Conservation (phyloP, 1,140 invertebrate species). For the Calephelis virginiensis region DNA sequence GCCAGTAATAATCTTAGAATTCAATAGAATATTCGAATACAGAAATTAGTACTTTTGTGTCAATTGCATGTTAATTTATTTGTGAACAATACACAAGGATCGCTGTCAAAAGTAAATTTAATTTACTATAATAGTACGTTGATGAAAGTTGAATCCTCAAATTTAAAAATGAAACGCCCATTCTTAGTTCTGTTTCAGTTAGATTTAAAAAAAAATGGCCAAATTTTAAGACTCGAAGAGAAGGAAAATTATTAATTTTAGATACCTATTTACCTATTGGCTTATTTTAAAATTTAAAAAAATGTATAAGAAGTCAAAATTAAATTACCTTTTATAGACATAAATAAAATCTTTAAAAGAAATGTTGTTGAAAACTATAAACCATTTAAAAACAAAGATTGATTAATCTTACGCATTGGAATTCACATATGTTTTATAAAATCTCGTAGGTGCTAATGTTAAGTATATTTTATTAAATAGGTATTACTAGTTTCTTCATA, state of each 20-base stretch:
- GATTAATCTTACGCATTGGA: neutral
- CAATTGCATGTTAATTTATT: slow-evolving; percentile 1
- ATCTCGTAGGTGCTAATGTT: neutral
- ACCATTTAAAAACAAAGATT: too few species aligned
- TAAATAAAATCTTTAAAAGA: too few species aligned
- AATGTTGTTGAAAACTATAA: too few species aligned
- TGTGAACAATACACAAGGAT: neutral
- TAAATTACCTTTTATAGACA: too few species aligned
- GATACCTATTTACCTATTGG: too few species aligned
- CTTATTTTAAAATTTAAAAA: too few species aligned
- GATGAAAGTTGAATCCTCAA: neutral
- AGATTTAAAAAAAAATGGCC: neutral
- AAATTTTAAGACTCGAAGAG: too few species aligned
- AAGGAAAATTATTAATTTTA: too few species aligned
- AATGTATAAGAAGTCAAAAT: too few species aligned
- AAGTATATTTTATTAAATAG: neutral
- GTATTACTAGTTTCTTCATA: slow-evolving; percentile 3
- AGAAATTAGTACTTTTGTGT: neutral
- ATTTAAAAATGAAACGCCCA: neutral
- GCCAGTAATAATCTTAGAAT: neutral
- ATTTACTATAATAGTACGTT: neutral
- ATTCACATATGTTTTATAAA: slow-evolving; percentile 1
- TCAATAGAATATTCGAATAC: neutral
- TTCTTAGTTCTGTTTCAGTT: neutral
- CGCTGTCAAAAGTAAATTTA: neutral